phyloP scores from a whole-genome alignment of 2,113 vertebrate species.

The Phyllostomus discolor region DNA sequence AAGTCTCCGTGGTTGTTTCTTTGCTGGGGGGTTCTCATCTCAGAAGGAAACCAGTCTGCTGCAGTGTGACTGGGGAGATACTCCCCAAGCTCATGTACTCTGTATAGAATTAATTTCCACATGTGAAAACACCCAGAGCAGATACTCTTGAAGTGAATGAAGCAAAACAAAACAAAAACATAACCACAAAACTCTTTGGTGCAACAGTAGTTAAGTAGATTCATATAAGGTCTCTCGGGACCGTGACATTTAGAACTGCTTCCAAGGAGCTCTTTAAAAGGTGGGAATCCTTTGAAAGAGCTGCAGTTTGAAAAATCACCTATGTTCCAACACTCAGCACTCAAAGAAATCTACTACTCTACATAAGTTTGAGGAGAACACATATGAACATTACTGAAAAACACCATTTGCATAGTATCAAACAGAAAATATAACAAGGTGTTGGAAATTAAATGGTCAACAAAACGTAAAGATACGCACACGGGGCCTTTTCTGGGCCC shows the following conservation, averaged over 20 bases:
- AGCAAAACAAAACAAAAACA: conserved; percentile 35
- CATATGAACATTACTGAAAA: not conserved
- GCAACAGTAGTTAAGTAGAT: not conserved
- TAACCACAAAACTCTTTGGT: not conserved
- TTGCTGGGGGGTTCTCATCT: not conserved
- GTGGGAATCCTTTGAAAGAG: conserved; percentile 10
- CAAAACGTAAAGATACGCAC: not conserved
- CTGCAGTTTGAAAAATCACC: not conserved
- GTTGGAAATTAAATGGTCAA: not conserved
- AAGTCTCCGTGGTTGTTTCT: not conserved
- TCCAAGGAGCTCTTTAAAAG: conserved; percentile 15
- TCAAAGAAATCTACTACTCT: not conserved
- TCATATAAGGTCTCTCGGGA: not conserved
- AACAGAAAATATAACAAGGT: not conserved
- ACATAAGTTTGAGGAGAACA: not conserved
- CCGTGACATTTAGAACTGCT: not conserved
- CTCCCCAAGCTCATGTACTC: not conserved
- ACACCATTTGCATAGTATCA: too few relatives aligned
- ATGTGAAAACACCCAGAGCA: not conserved
- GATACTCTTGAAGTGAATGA: not conserved
- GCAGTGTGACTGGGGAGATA: not conserved
- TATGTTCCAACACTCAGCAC: not conserved
- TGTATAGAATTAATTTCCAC: conserved; percentile 30
- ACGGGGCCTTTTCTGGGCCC: not conserved
- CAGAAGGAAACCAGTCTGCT: not conserved